Evolutionary conservation across 1,140 invertebrate genomes (phyloP).

Genomic region (Drosophila tropicalis): DNA sequence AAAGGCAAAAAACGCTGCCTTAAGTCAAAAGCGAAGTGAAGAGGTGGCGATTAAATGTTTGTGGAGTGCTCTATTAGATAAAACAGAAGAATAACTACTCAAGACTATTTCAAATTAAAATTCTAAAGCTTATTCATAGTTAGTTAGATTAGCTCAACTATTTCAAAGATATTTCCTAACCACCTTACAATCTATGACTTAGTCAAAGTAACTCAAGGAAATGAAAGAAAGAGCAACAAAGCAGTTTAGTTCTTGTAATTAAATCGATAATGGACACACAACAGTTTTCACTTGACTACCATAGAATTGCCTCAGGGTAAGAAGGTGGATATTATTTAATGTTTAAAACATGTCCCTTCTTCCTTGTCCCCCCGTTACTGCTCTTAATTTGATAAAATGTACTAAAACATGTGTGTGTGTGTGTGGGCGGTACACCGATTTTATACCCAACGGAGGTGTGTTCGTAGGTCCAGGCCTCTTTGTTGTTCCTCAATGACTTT

Average conservation of each 20-base stretch:
- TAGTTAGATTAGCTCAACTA: too few relatives aligned
- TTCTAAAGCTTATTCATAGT: too few relatives aligned
- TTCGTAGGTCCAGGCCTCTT: conserved; percentile 28
- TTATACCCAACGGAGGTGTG: conserved; percentile 8
- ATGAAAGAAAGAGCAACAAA: neutral
- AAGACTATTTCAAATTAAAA: too few relatives aligned
- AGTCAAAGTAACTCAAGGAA: too few relatives aligned
- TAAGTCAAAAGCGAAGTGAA: neutral
- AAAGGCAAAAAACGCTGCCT: neutral
- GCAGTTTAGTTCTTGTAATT: neutral
- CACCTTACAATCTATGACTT: too few relatives aligned
- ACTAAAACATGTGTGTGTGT: conserved; percentile 27
- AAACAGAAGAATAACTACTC: neutral
- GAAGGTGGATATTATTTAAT: neutral
- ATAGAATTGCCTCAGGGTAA: neutral
- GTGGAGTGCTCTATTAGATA: neutral
- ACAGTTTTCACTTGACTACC: neutral
- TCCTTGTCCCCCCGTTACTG: neutral
- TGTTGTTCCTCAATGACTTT: conserved; percentile 4
- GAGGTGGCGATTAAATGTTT: neutral
- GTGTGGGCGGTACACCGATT: neutral
- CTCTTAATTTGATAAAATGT: conserved; percentile 26
- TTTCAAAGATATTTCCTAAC: too few relatives aligned
- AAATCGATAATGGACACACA: neutral
- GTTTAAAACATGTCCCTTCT: neutral